Evolutionary conservation across 1,140 invertebrate genomes (phyloP).

Genomic region (Atta cephalotes): DNA sequence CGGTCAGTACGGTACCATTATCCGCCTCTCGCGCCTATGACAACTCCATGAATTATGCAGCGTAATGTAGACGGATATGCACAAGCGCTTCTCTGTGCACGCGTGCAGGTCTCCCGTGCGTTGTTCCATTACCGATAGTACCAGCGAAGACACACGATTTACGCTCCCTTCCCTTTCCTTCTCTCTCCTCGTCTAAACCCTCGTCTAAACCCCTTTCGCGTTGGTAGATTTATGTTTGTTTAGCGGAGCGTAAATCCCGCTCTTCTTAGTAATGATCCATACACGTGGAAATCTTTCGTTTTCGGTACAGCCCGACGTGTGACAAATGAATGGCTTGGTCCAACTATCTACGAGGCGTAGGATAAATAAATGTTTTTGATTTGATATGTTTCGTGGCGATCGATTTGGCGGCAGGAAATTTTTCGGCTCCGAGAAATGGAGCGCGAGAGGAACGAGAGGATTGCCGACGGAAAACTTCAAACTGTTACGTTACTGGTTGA

Average conservation of each 20-base stretch:
- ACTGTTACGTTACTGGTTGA: constrained; percentile 28
- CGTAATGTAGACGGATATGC: constrained; percentile 84
- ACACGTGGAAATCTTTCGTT: neutral
- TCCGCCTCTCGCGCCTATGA: constrained; percentile 84
- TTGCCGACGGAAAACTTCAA: neutral
- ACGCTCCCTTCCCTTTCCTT: neutral
- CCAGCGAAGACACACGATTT: constrained; percentile 69
- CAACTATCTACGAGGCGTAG: neutral
- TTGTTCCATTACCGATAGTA: constrained; percentile 78
- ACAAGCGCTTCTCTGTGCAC: constrained; percentile 69
- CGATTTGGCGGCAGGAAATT: neutral
- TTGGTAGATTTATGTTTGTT: constrained; percentile 53
- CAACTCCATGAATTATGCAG: constrained; percentile 85
- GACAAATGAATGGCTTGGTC: constrained; percentile 27
- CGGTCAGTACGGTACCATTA: constrained; percentile 82
- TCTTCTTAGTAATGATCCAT: constrained; percentile 34
- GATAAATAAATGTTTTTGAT: neutral
- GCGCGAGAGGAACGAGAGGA: neutral
- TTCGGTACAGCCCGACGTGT: neutral
- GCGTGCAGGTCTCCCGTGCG: constrained; percentile 57
- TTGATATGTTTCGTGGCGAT: constrained; percentile 17
- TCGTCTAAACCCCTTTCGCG: constrained; percentile 15
- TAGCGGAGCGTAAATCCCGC: constrained; percentile 26
- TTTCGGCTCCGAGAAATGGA: neutral
- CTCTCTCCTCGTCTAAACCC: neutral